These are phyloP conservation scores for Marronus borbonicus DNA, from an alignment of 2,888 invertebrate genomes.

Conservation along the genomic window DNA sequence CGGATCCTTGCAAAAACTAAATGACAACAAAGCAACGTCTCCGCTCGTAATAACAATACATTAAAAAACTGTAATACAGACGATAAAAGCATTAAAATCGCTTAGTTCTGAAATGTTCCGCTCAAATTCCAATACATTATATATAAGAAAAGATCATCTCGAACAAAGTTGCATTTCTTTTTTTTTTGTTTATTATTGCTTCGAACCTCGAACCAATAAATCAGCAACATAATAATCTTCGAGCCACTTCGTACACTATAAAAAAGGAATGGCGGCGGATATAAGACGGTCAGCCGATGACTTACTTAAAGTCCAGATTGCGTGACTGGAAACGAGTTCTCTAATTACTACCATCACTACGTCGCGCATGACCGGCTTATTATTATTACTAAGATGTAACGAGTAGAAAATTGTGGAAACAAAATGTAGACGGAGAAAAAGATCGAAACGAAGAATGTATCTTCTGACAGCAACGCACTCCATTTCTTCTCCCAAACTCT, in stretches of 20 bases:
- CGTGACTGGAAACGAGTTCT: constrained; percentile 30
- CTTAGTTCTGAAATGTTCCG: no score
- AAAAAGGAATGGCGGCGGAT: constrained; percentile 11
- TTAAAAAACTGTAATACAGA: neutral
- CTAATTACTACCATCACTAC: constrained; percentile 35
- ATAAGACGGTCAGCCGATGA: neutral
- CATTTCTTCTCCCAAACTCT: neutral
- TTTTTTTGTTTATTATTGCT: neutral
- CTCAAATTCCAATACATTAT: neutral
- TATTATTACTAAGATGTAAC: constrained; percentile 23
- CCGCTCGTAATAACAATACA: neutral
- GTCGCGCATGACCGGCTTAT: constrained; percentile 31
- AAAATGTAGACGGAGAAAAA: neutral
- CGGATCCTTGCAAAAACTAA: no score
- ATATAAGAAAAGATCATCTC: neutral
- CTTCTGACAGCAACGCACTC: neutral
- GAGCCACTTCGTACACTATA: neutral
- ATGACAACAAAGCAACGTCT: neutral
- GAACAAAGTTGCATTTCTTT: neutral
- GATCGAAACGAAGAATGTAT: neutral
- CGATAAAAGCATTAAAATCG: neutral
- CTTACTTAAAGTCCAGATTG: constrained; percentile 26
- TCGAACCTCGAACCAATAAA: neutral
- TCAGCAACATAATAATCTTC: constrained; percentile 1
- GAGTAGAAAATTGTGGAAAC: constrained; percentile 12